phyloP scores from a whole-genome alignment of 2,888 invertebrate species.

The Esperia sulphurella region DNA sequence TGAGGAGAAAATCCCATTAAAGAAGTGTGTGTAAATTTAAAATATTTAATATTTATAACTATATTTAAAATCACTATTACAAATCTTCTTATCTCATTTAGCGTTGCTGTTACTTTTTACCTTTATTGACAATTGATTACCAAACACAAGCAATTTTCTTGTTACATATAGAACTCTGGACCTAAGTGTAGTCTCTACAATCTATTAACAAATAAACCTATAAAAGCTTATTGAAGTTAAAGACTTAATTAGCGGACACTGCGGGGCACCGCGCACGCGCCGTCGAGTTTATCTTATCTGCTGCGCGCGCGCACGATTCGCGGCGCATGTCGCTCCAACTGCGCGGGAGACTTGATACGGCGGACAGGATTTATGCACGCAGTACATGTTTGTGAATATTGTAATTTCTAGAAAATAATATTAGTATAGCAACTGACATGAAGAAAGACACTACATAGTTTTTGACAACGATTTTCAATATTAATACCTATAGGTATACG shows the following conservation, averaged over 20 bases:
- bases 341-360: slow-evolving; percentile 42
- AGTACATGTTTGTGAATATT: slow-evolving; percentile 15
- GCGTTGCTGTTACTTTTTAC: too few relatives aligned
- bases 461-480: too few relatives aligned
- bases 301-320: slow-evolving; percentile 35
- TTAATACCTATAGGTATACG: too few relatives aligned
- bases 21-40: too few relatives aligned
- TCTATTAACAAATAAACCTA: slow-evolving; percentile 57
- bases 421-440: neutral
- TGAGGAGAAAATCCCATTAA: too few relatives aligned
- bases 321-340: slow-evolving; percentile 31
- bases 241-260: slow-evolving; percentile 75
- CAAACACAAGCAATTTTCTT: slow-evolving; percentile 4
- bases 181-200: slow-evolving; percentile 10
- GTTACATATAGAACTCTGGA: neutral
- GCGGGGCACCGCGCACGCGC: slow-evolving; percentile 62
- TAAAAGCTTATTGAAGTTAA: slow-evolving; percentile 59
- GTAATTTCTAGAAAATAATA: slow-evolving; percentile 3
- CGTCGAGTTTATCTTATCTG: slow-evolving; percentile 56
- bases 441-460: too few relatives aligned
- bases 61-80: too few relatives aligned
- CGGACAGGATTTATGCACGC: slow-evolving; percentile 33
- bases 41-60: too few relatives aligned
- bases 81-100: too few relatives aligned
- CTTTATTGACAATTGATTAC: too few relatives aligned